Base-by-base conservation (phyloP, 2,888 invertebrate genomes). In the Calliscelio sp. region DNA sequence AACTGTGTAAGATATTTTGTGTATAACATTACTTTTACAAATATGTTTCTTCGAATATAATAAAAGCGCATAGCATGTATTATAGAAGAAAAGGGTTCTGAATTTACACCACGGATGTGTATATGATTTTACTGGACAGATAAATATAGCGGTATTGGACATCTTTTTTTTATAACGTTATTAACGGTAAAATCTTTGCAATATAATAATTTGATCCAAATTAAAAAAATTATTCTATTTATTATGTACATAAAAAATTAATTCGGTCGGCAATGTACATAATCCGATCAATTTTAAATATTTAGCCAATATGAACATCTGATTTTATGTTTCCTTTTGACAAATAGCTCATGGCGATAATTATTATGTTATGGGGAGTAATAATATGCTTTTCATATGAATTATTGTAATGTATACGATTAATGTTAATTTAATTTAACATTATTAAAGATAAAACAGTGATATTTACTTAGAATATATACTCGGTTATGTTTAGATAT, bases 31-130 rank as follows among this genome's bases (percentile, higher is more conserved):
- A 14, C 8, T 24, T 25, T 53, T 11, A 49, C 49, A 20, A 18
- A 49, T 14, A 49, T 49, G 20, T 49, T 49, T 49, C 49, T 2
- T 25, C 25, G n/a, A 53, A 53, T 25, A 53, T 53, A 53, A 53
- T 25, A 53, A 53, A 53, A 53, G 53, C 53, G 53, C 11, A 53
- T 25, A 25, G 11, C 22, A 53, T 25, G n/a, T 53, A 25, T 53
- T 24, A n/a, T n/a, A 24, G 10, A 53, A 53, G 25, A 24, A 53
- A 53, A 11, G 53, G 53, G 6, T 53, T n/a, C n/a, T 53, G 18
- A 53, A 53, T 53, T 53, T n/a, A 11, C 53, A 53, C 25, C 25
- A 25, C n/a, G 5, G n/a, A 53, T 25, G 14, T 25, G 53, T 53
- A 53, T 53, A 25, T 53, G 25, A 25, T 24, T 53, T 53, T 4